Conservation (phyloP, 1,140 invertebrate species). For the Callitettix versicolor region DNA sequence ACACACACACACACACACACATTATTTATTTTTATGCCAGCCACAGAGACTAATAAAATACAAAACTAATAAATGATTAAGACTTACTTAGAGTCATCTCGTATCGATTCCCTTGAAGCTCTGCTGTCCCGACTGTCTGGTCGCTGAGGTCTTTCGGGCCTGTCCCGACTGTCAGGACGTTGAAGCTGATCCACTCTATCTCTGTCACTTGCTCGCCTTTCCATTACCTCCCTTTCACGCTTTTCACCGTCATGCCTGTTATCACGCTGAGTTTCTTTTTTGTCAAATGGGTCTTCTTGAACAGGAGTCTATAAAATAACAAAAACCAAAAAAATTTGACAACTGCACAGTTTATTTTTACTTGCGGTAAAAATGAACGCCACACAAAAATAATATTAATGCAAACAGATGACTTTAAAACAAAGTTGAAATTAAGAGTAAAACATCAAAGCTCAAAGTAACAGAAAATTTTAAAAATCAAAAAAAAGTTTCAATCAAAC, state of each 20-base stretch:
- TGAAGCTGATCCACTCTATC: constrained; percentile 9
- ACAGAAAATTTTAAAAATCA: too few species aligned
- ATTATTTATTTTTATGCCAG: not conserved
- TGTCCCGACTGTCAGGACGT: constrained; percentile 1
- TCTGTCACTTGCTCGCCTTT: not conserved
- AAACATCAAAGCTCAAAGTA: too few species aligned
- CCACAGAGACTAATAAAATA: not conserved
- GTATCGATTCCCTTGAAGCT: constrained; percentile 36
- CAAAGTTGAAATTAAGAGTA: too few species aligned
- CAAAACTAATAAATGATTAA: too few species aligned
- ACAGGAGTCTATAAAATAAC: not conserved
- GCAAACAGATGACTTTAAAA: too few species aligned
- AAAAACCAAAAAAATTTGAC: too few species aligned
- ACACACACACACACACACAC: too few species aligned
- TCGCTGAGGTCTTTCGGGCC: constrained; percentile 36
- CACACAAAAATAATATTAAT: too few species aligned
- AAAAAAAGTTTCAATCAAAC: too few species aligned
- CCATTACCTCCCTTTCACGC: constrained; percentile 11
- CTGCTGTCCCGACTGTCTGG: constrained; percentile 42
- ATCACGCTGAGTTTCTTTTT: constrained; percentile 11
- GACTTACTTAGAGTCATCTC: constrained; percentile 10
- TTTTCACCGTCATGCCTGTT: constrained; percentile 13
- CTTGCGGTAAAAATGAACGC: too few species aligned
- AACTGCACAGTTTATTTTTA: too few species aligned
- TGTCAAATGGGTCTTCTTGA: constrained; percentile 11